These are phyloP conservation scores for Tokudaia muenninki DNA, from an alignment of 2,797 vertebrate genomes.

Conservation along the genomic window DNA sequence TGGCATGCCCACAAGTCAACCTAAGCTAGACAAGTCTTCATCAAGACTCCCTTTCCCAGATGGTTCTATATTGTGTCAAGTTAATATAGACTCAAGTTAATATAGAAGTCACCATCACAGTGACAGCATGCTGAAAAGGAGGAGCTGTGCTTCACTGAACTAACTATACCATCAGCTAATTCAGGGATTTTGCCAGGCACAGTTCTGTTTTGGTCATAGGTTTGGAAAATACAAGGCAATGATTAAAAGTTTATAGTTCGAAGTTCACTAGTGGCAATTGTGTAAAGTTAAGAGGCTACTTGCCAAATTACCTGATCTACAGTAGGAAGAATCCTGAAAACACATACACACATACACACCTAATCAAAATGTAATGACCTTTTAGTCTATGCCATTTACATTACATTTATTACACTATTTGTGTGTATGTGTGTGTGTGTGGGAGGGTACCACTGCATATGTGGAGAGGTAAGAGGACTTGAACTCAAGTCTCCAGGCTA, in stretches of 20 bases:
- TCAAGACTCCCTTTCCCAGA: background rate
- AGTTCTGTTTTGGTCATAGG: background rate
- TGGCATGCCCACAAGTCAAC: background rate
- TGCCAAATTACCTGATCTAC: background rate
- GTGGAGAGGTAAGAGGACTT: background rate
- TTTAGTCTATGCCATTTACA: background rate
- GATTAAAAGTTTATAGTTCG: background rate
- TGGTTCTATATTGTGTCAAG: background rate
- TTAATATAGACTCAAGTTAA: too few species aligned
- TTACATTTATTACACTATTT: background rate
- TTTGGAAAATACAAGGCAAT: background rate
- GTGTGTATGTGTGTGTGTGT: background rate
- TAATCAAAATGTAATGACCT: background rate
- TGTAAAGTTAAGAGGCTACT: background rate
- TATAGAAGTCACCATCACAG: background rate
- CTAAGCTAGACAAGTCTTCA: background rate
- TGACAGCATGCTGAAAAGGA: too few species aligned
- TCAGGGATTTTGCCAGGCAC: background rate
- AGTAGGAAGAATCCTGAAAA: background rate
- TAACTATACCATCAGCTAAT: background rate
- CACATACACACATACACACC: background rate
- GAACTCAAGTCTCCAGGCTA: background rate
- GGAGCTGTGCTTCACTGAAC: too few species aligned
- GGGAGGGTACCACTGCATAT: background rate
- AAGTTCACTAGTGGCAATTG: background rate